These are phyloP conservation scores for Blastomussa wellsi DNA, from an alignment of 92 coral and sea anemone species.

Conservation along the genomic window DNA sequence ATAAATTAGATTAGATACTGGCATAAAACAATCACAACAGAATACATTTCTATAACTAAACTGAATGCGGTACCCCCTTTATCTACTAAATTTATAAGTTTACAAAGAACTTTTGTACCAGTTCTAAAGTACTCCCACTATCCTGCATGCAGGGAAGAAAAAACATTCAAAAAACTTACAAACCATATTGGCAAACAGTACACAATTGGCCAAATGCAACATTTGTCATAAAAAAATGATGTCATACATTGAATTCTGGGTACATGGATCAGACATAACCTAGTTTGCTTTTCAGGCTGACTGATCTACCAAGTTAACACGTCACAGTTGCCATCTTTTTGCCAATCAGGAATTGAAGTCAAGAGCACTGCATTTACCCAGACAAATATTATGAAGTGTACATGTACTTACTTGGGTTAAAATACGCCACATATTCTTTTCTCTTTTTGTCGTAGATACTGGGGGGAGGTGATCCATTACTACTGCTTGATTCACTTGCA, in stretches of 20 bases:
- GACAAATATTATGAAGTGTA: not conserved
- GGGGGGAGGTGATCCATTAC: constrained; percentile 24
- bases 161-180: not conserved
- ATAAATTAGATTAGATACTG: constrained; percentile 1
- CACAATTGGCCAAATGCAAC: not conserved
- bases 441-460: constrained; percentile 5
- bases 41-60: not conserved
- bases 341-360: not conserved
- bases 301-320: not conserved
- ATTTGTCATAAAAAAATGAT: not conserved
- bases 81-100: not conserved
- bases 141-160: not conserved
- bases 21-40: not conserved
- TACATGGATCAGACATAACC: not conserved
- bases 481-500: constrained; percentile 30
- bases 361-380: constrained; percentile 4
- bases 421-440: constrained; percentile 22
- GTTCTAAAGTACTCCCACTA: not conserved
- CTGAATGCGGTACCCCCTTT: not conserved
- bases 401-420: constrained; percentile 15
- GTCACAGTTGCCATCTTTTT: not conserved
- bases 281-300: not conserved
- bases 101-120: not conserved
- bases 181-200: not conserved
- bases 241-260: not conserved